These are phyloP conservation scores for Apis florea DNA, from an alignment of 1,140 invertebrate species.

Conservation along the genomic window DNA sequence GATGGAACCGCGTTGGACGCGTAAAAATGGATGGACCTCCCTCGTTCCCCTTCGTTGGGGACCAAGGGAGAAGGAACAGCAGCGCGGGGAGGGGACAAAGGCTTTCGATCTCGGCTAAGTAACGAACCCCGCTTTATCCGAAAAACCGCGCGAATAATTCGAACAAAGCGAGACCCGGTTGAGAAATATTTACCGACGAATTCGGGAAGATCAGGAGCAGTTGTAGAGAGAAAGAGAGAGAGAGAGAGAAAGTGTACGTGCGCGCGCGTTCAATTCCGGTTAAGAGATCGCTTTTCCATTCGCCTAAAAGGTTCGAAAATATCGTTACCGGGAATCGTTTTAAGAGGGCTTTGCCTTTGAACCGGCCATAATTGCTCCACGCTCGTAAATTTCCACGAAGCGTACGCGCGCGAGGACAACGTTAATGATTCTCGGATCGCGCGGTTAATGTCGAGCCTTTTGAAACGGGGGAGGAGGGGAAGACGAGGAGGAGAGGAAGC, in stretches of 20 bases:
- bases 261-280: too few relatives aligned
- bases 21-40: constrained; percentile 40
- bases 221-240: background rate
- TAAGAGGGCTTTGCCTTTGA: background rate
- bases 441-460: background rate
- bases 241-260: background rate
- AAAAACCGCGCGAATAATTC: constrained; percentile 18
- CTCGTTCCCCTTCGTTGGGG: background rate
- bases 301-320: background rate
- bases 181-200: constrained; percentile 1
- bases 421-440: constrained; percentile 38
- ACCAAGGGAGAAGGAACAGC: background rate
- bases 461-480: background rate
- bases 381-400: constrained; percentile 32
- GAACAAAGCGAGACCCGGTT: background rate
- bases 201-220: background rate
- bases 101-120: constrained; percentile 26
- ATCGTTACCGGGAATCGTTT: constrained; percentile 10
- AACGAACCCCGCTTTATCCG: constrained; percentile 10
- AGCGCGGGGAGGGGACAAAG: background rate
- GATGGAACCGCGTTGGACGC: constrained; percentile 39
- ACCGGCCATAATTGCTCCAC: constrained; percentile 8
- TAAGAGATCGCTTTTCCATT: background rate
- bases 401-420: background rate
- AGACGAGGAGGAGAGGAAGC: background rate